phyloP scores from a whole-genome alignment of 2,888 invertebrate species.

The Polymixis lichenea region DNA sequence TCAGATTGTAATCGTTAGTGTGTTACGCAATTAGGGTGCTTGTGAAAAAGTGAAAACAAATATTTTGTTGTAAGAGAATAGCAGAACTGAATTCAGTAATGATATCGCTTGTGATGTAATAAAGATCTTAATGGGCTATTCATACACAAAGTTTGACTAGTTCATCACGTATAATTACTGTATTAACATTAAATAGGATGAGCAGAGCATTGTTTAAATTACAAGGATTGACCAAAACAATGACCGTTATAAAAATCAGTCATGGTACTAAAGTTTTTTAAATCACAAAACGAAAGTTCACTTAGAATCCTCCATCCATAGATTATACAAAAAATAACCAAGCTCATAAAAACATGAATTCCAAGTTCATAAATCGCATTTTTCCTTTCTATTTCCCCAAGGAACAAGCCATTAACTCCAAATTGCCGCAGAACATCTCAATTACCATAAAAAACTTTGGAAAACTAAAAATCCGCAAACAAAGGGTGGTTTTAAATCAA shows the following conservation, averaged over 20 bases:
- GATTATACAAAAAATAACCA: conserved; percentile 18
- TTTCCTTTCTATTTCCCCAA: conserved; percentile 52
- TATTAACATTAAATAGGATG: conserved; percentile 8
- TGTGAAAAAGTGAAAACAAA: background rate
- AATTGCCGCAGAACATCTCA: conserved; percentile 64
- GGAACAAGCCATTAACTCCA: conserved; percentile 63
- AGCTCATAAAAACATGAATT: conserved; percentile 39
- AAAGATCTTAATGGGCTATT: conserved; percentile 12
- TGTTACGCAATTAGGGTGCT: no score
- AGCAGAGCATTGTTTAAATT: background rate
- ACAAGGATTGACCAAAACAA: conserved; percentile 13
- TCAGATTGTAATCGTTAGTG: no score
- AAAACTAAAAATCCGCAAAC: conserved; percentile 64
- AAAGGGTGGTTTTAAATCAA: conserved; percentile 69
- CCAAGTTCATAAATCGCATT: conserved; percentile 51
- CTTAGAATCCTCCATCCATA: background rate
- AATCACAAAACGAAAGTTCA: background rate
- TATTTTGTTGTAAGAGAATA: background rate
- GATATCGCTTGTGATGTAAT: background rate
- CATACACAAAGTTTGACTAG: conserved; percentile 1
- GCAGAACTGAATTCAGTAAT: background rate
- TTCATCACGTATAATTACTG: conserved; percentile 11
- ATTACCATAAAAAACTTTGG: conserved; percentile 62
- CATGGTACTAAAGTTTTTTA: background rate
- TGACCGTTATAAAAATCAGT: background rate